phyloP scores from a whole-genome alignment of 2,797 vertebrate genomes.

The Heteromormyrus szaboi region DNA sequence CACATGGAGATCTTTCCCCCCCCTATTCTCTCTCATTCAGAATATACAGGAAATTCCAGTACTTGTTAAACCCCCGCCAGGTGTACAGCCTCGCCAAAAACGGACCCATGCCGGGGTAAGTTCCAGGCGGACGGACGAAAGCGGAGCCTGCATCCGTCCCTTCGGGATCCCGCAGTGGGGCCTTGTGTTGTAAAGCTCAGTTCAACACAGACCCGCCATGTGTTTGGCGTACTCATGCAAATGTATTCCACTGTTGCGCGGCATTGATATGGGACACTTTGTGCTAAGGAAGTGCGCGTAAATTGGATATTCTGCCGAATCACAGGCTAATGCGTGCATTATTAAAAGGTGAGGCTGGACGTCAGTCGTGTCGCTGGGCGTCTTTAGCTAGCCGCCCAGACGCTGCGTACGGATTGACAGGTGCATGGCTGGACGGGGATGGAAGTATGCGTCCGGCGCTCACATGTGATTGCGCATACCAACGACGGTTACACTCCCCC shows the following conservation, averaged over 20 bases:
- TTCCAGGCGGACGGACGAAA: conserved; percentile 4
- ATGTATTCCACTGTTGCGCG: conserved; percentile 33
- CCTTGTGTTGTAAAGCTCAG: neutral
- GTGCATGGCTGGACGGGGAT: conserved; percentile 28
- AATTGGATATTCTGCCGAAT: conserved; percentile 35
- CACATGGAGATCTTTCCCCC: neutral
- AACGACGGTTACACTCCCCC: conserved; percentile 31
- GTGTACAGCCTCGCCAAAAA: conserved; percentile 88
- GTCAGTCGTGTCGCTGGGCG: conserved; percentile 37
- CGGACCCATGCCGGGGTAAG: conserved; percentile 88
- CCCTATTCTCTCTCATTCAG: conserved; percentile 44
- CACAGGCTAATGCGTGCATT: conserved; percentile 38
- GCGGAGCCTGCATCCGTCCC: neutral
- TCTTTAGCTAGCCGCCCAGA: neutral
- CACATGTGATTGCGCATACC: conserved; percentile 61
- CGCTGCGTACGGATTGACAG: conserved; percentile 32
- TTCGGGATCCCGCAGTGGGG: neutral
- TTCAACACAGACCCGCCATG: neutral
- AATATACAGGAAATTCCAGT: conserved; percentile 91
- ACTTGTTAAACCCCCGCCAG: conserved; percentile 88
- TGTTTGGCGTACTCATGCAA: conserved; percentile 39
- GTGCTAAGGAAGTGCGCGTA: conserved; percentile 46
- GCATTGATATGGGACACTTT: conserved; percentile 51
- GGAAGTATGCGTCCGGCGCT: conserved; percentile 35
- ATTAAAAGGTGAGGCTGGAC: conserved; percentile 52